These are phyloP conservation scores for Calcarius lapponicus DNA, from an alignment of 2,797 vertebrate genomes.

Conservation along the genomic window DNA sequence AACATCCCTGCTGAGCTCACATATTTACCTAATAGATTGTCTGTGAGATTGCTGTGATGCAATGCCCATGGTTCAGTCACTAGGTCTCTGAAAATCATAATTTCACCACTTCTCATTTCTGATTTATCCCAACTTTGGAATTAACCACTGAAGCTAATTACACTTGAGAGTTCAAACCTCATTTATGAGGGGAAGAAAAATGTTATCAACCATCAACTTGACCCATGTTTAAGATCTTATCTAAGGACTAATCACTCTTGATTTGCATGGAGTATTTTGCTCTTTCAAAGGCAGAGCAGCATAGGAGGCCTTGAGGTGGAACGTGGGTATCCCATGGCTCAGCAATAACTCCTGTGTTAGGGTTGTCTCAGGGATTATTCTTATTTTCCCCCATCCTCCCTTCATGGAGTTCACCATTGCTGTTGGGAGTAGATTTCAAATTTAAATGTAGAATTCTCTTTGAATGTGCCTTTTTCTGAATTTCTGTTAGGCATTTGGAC, in stretches of 20 bases:
- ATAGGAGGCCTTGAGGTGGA: not conserved
- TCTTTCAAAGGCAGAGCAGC: not conserved
- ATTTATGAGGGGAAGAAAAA: not conserved
- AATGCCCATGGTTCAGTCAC: not conserved
- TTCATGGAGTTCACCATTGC: not conserved
- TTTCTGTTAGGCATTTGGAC: not conserved
- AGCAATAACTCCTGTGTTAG: not conserved
- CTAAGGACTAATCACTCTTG: not conserved
- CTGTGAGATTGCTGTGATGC: not conserved
- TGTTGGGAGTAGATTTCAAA: not conserved
- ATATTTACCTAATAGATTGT: not conserved
- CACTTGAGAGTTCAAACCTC: not conserved
- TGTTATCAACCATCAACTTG: not conserved
- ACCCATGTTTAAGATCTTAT: not conserved
- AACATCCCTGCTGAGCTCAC: not conserved
- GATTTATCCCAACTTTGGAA: not conserved
- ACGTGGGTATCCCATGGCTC: not conserved
- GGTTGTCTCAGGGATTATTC: not conserved
- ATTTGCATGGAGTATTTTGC: not conserved
- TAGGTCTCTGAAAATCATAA: not conserved
- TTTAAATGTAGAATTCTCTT: not conserved
- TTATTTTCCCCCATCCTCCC: rapidly evolving
- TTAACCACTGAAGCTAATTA: not conserved
- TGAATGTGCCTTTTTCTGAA: not conserved
- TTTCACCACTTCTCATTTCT: not conserved